Conservation (phyloP, 2,113 vertebrate genomes). For the Parus major region DNA sequence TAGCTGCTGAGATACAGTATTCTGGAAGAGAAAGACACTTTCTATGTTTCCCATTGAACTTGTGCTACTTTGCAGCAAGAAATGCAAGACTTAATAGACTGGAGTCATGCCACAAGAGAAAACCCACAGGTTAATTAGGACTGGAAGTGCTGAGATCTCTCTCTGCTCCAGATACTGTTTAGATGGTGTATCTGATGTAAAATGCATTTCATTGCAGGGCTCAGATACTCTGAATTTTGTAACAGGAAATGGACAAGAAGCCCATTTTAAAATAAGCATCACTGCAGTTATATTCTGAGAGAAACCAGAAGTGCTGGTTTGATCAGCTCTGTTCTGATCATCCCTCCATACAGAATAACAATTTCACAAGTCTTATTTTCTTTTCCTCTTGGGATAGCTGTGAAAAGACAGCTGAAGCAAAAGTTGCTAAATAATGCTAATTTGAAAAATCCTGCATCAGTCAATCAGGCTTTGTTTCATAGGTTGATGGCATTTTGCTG, state of each 20-base stretch:
- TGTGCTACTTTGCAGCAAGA: neutral
- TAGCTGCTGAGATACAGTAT: neutral
- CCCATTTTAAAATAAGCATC: neutral
- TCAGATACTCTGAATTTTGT: neutral
- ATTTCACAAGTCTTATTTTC: slow-evolving; percentile 34
- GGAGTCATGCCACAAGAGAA: neutral
- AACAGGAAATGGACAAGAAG: neutral
- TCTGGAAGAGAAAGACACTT: neutral
- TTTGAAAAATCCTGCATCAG: slow-evolving; percentile 44
- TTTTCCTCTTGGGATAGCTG: slow-evolving; percentile 9
- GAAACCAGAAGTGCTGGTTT: slow-evolving; percentile 24
- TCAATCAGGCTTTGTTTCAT: neutral
- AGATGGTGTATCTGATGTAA: slow-evolving; percentile 13
- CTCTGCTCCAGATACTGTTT: slow-evolving; percentile 12
- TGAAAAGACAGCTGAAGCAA: slow-evolving; percentile 36
- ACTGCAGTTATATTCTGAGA: neutral
- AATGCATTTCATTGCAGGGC: neutral
- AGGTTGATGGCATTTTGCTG: neutral
- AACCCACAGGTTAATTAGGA: slow-evolving; percentile 32
- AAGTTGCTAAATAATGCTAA: slow-evolving; percentile 28
- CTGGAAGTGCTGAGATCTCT: slow-evolving; percentile 3
- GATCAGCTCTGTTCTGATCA: slow-evolving; percentile 12
- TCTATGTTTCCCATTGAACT: neutral
- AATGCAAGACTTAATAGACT: neutral
- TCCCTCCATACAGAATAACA: slow-evolving; percentile 6